Conservation (phyloP, 2,888 invertebrate genomes). For the Noctuana brunneofusca region DNA sequence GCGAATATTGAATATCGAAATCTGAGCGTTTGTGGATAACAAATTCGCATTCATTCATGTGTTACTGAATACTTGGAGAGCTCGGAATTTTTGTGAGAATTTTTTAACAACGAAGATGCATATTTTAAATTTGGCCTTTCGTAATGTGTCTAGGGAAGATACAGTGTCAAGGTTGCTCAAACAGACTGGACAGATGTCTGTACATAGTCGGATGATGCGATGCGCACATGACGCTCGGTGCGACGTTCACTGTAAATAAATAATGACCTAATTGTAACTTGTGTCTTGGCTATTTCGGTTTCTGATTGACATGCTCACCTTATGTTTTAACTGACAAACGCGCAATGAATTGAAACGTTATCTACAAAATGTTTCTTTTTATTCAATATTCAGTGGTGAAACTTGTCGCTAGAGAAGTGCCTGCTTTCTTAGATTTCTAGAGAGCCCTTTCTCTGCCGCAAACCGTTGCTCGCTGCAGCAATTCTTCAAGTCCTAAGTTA, state of each 20-base stretch:
- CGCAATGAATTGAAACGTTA: conserved; percentile 10
- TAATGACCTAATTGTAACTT: conserved; percentile 79
- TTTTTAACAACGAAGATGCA: conserved; percentile 9
- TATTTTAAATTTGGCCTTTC: conserved; percentile 33
- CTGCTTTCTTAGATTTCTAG: conserved; percentile 73
- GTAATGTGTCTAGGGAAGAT: conserved; percentile 43
- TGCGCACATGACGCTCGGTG: conserved; percentile 58
- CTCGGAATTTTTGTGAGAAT: neutral
- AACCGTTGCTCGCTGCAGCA: conserved; percentile 51
- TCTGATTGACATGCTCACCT: conserved; percentile 52
- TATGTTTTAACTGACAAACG: conserved; percentile 20
- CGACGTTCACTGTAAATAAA: conserved; percentile 75
- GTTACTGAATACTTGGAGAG: conserved; percentile 5
- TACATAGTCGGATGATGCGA: conserved; percentile 52
- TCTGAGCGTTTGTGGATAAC: conserved; percentile 17
- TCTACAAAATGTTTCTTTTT: conserved; percentile 15
- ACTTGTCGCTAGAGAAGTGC: conserved; percentile 49
- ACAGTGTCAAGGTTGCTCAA: conserved; percentile 68
- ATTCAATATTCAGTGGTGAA: conserved; percentile 43
- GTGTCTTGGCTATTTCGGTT: conserved; percentile 68
- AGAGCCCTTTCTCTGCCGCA: conserved; percentile 63
- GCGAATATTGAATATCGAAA: conserved; percentile 37
- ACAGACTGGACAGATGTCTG: conserved; percentile 57
- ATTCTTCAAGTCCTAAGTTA: conserved; percentile 38
- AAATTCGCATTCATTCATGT: conserved; percentile 18